A percentile compares a stretch with the other conserved stretches of the same genome.
These are phyloP conservation scores for Platygyra sinensis DNA, from an alignment of 64 coral and sea anemone genomes.

Conservation along the genomic window DNA sequence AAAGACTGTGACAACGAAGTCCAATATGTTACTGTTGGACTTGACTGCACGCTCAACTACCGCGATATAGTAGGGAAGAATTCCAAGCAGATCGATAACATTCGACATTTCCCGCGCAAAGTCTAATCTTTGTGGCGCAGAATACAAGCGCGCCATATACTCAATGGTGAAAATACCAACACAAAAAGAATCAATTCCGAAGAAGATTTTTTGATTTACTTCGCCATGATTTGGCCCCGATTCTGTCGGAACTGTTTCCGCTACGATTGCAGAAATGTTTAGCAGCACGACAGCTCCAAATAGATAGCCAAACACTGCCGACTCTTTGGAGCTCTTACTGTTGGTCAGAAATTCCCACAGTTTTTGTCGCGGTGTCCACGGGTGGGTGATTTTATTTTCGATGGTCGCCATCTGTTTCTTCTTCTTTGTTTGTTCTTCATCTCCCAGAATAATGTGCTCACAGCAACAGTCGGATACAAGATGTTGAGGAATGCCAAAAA, in stretches of 20 bases:
- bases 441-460: conserved; percentile 71
- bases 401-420: conserved; percentile 18
- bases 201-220: conserved; percentile 36
- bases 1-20: conserved; percentile 59
- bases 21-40: conserved; percentile 47
- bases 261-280: conserved; percentile 78
- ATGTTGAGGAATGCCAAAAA: conserved; percentile 81
- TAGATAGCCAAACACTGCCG: conserved; percentile 64
- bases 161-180: conserved; percentile 89
- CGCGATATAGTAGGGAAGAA: conserved; percentile 83
- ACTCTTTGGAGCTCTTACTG: conserved; percentile 44
- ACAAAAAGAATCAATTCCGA: conserved; percentile 76
- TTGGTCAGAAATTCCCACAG: conserved; percentile 78
- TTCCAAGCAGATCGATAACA: conserved; percentile 76
- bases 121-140: conserved; percentile 55
- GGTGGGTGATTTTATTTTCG: conserved; percentile 20
- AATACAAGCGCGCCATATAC: conserved; percentile 70
- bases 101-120: conserved; percentile 69
- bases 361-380: conserved; percentile 56
- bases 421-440: conserved; percentile 38
- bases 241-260: conserved; percentile 71
- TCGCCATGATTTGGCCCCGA: conserved; percentile 42
- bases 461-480: conserved; percentile 79
- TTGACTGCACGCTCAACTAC: conserved; percentile 31
- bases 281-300: conserved; percentile 74